These are phyloP conservation scores for Sepiola atlantica DNA, from an alignment of 2,888 invertebrate genomes.

Conservation along the genomic window DNA sequence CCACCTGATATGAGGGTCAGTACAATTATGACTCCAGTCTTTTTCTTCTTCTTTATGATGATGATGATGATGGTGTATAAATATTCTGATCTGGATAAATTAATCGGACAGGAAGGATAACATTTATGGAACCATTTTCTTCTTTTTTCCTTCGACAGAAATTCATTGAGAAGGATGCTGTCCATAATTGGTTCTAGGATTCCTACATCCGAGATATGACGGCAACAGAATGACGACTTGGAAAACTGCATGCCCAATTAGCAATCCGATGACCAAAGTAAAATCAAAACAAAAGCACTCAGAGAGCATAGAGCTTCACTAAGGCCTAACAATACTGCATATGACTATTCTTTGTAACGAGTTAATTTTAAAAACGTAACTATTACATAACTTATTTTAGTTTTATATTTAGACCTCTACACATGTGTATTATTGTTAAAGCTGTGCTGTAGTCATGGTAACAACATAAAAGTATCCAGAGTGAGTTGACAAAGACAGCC, in stretches of 20 bases:
- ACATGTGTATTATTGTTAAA: too few species aligned
- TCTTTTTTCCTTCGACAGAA: not conserved
- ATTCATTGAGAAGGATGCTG: conserved; percentile 32
- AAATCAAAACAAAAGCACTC: too few species aligned
- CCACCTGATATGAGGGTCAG: not conserved
- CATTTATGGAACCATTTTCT: not conserved
- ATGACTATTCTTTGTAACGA: too few species aligned
- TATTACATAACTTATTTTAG: too few species aligned
- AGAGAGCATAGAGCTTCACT: too few species aligned
- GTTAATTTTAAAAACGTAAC: too few species aligned
- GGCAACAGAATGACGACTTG: not conserved
- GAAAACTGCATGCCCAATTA: not conserved
- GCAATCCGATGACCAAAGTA: not conserved
- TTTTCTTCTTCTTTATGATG: not conserved
- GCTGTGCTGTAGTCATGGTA: too few species aligned
- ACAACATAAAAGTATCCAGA: too few species aligned
- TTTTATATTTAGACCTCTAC: too few species aligned
- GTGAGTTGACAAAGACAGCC: too few species aligned
- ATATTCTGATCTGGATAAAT: conserved; percentile 32
- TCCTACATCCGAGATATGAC: not conserved
- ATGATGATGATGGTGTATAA: not conserved
- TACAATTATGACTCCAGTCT: not conserved
- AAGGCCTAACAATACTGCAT: too few species aligned
- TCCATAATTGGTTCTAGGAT: not conserved
- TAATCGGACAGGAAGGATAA: not conserved